Percentiles rank a stretch among this genome's conserved stretches.
Evolutionary conservation across 2,113 vertebrate genomes (phyloP).

Genomic region (Dicerorhinus sumatrensis): DNA sequence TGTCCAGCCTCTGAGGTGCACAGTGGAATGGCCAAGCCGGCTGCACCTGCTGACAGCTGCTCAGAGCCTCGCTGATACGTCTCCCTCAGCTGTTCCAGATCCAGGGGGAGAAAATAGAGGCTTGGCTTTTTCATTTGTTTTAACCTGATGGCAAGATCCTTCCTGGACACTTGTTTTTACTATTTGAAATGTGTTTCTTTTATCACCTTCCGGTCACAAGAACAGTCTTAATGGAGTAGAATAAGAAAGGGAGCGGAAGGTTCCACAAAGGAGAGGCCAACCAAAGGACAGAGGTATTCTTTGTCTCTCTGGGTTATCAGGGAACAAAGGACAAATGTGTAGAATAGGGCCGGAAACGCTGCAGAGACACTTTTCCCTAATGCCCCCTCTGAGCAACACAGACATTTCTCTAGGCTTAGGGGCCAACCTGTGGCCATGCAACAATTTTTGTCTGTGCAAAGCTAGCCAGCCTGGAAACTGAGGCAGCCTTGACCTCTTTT

Average conservation of each 20-base stretch:
- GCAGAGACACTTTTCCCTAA: background rate
- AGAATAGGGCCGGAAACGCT: background rate
- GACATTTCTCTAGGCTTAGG: background rate
- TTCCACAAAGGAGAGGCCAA: background rate
- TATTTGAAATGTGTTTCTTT: slow-evolving; percentile 66
- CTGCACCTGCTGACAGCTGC: background rate
- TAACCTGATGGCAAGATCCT: slow-evolving; percentile 10
- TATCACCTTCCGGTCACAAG: slow-evolving; percentile 63
- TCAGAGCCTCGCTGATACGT: rapidly evolving
- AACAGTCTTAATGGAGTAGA: background rate
- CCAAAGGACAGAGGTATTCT: slow-evolving; percentile 33
- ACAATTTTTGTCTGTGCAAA: background rate
- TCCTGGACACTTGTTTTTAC: slow-evolving; percentile 56
- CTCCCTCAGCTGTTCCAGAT: background rate
- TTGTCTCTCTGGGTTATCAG: slow-evolving; percentile 31
- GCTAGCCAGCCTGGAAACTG: background rate
- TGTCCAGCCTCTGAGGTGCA: rapidly evolving
- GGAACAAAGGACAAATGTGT: slow-evolving; percentile 58
- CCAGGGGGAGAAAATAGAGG: background rate
- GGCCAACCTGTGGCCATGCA: background rate
- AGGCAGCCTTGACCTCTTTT: background rate
- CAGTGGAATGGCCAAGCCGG: rapidly evolving
- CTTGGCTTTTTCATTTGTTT: slow-evolving; percentile 40
- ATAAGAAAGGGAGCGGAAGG: background rate
- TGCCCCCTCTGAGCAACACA: background rate